Evolutionary conservation across 2,797 vertebrate species (phyloP), one percentile per base, ranked within the genome.

Genomic region (Tokudaia tokunoshimensis): DNA sequence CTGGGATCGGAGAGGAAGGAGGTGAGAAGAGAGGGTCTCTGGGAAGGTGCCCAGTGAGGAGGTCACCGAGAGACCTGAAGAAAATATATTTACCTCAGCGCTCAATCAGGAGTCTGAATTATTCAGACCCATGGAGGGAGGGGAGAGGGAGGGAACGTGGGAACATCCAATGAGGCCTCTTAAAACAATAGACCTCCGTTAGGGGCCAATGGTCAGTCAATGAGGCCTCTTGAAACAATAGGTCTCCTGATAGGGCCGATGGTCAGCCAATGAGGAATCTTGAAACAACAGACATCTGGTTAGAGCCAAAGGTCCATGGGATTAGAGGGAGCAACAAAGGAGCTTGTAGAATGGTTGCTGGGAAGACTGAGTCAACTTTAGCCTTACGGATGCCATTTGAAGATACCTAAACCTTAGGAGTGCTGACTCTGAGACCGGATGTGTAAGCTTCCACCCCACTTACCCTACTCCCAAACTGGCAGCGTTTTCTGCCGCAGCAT

Each of bases 111-210:
- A 31, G 9, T 67, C 14, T 6, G 31, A 55, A 5, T 13, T 1
- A 0, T 0, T 31, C 57, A 67, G 85, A 88, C 24, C 37, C 2
- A 15, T 15, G 34, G 3, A 1, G 11, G 31, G 34, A 1, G 14
- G 47, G 37, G 15, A 0, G n/a, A 2, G 15, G 2, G 67, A n/a
- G 24, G 12, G 11, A 41, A 10, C 0, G 8, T 34, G 57, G 85
- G 15, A 59, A 6, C 22, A 55, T n/a, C 26, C 63, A 52, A 29
- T 20, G 26, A 75, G 11, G 26, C 31, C 26, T 74, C 52, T 86
- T 88, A 9, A 57, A 88, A 74, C 70, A 59, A 44, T 7, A 72
- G 19, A 11, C 1, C 17, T 47, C 15, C 41, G 26, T 6, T 31
- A 50, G 44, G 44, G n/a, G 41, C 20, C 13, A 59, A 41, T 24